Evolutionary conservation across 2,888 invertebrate genomes (phyloP).

Genomic region (Meganola albula): DNA sequence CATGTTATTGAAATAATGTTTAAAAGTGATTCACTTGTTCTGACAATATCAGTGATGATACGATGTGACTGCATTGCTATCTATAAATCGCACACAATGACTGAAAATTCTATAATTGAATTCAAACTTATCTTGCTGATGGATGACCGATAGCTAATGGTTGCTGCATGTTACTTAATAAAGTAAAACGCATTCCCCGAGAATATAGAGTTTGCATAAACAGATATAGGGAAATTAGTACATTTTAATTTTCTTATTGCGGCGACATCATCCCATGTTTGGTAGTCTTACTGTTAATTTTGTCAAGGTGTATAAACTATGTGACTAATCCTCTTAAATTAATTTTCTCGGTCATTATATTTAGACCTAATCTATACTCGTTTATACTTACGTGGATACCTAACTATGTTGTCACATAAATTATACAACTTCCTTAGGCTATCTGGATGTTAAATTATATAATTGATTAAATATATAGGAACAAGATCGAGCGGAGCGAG

Average conservation of each 20-base stretch:
- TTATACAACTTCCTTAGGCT: constrained; percentile 20
- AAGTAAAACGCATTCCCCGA: constrained; percentile 58
- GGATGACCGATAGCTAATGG: constrained; percentile 52
- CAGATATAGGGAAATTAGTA: constrained; percentile 38
- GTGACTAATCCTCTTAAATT: no score
- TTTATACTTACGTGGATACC: no score
- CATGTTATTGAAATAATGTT: constrained; percentile 63
- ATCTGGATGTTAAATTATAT: constrained; percentile 15
- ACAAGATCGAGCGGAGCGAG: constrained; percentile 64
- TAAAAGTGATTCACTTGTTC: constrained; percentile 40
- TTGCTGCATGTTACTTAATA: constrained; percentile 68
- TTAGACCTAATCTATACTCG: no score
- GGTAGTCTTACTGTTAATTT: constrained; percentile 27
- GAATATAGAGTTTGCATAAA: constrained; percentile 56
- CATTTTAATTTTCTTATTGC: constrained; percentile 29
- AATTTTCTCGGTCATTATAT: no score
- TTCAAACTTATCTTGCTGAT: constrained; percentile 46
- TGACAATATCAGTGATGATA: constrained; percentile 35
- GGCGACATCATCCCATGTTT: constrained; percentile 33
- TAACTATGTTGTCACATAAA: no score
- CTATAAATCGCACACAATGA: constrained; percentile 48
- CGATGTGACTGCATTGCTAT: constrained; percentile 57
- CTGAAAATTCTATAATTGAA: constrained; percentile 37
- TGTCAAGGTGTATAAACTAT: constrained; percentile 24
- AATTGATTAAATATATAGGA: constrained; percentile 44